A percentile compares a stretch with the other conserved stretches of the same genome.
phyloP scores from a whole-genome alignment of 1,140 invertebrate genomes.

The Thaumatotibia leucotreta region DNA sequence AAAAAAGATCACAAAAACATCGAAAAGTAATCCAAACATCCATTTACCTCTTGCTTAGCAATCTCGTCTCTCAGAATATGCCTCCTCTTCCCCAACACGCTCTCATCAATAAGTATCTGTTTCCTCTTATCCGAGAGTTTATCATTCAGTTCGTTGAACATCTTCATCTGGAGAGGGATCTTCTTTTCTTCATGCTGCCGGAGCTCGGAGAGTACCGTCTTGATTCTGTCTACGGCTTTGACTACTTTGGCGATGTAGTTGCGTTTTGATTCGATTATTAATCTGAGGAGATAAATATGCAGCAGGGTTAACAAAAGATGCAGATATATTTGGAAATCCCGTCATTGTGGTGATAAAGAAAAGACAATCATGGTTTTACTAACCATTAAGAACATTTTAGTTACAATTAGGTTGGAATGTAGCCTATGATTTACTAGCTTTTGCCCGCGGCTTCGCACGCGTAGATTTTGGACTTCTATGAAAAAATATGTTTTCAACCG shows the following conservation, averaged over 20 bases:
- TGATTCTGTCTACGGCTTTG: conserved; percentile 66
- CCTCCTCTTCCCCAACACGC: conserved; percentile 59
- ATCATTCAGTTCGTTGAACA: conserved; percentile 68
- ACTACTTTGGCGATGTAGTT: conserved; percentile 48
- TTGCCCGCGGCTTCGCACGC: too few relatives aligned
- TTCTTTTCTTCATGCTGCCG: conserved; percentile 63
- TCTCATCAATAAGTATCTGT: conserved; percentile 50
- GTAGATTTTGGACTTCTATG: too few relatives aligned
- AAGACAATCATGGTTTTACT: too few relatives aligned
- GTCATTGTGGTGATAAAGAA: too few relatives aligned
- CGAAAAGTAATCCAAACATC: conserved; percentile 20
- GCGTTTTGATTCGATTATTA: conserved; percentile 52
- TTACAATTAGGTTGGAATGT: too few relatives aligned
- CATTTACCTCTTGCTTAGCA: conserved; percentile 81
- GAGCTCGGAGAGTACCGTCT: conserved; percentile 60
- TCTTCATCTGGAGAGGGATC: conserved; percentile 58
- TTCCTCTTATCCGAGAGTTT: conserved; percentile 77
- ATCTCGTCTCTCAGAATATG: conserved; percentile 81
- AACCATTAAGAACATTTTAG: too few relatives aligned
- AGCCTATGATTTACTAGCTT: too few relatives aligned
- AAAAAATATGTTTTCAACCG: too few relatives aligned
- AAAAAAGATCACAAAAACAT: too few relatives aligned
- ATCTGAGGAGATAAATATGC: conserved; percentile 50
- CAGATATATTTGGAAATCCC: too few relatives aligned
- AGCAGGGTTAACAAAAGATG: too few relatives aligned